Conservation (phyloP, 2,113 vertebrate genomes). For the Pimephales promelas region DNA sequence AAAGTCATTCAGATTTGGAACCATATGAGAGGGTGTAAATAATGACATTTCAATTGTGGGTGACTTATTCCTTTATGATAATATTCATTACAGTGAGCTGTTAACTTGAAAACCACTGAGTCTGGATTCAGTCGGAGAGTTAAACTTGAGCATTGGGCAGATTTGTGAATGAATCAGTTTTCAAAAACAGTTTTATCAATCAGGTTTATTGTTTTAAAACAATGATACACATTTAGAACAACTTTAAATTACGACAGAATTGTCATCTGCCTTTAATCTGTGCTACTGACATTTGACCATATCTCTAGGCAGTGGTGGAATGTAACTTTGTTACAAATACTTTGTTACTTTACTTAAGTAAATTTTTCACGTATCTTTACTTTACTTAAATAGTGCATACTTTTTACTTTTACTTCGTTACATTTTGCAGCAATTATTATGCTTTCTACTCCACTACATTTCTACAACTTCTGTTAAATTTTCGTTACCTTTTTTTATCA, state of each 20-base stretch:
- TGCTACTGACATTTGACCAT: conserved; percentile 12
- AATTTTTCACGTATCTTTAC: too few species aligned
- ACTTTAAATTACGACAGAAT: background rate
- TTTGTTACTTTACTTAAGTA: too few species aligned
- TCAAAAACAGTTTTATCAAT: background rate
- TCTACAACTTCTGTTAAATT: too few species aligned
- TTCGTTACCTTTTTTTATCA: too few species aligned
- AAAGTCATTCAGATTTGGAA: background rate
- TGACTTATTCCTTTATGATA: background rate
- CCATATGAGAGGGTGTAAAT: background rate
- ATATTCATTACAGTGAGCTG: background rate
- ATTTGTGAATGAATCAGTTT: background rate
- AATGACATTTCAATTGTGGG: background rate
- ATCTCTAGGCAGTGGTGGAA: too few species aligned
- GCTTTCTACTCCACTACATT: too few species aligned
- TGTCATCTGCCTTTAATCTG: background rate
- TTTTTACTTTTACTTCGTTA: too few species aligned
- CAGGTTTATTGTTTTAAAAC: background rate
- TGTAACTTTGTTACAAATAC: too few species aligned
- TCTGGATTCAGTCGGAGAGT: background rate
- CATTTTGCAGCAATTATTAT: too few species aligned
- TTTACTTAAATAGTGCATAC: too few species aligned
- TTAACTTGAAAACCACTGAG: background rate
- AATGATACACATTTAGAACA: background rate
- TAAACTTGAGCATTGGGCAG: background rate